phyloP scores from a whole-genome alignment of 2,888 invertebrate genomes.

The Dryobotodes eremita region DNA sequence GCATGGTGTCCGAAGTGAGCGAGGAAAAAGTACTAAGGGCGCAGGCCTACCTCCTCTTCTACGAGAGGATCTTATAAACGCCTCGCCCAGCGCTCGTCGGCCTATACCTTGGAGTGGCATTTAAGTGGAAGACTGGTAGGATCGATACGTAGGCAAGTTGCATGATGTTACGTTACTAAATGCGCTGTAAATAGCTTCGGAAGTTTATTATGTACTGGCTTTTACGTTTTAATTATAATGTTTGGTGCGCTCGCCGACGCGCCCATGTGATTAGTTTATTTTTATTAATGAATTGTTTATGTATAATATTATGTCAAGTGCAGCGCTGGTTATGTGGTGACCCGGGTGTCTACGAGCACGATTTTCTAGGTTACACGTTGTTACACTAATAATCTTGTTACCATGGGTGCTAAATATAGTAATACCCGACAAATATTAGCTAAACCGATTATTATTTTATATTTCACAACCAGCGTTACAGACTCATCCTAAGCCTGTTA shows the following conservation, averaged over 20 bases:
- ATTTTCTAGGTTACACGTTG: slow-evolving; percentile 47
- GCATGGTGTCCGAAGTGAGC: slow-evolving; percentile 94
- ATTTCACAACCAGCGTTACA: slow-evolving; percentile 53
- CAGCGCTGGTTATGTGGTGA: slow-evolving; percentile 55
- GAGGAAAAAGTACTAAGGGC: slow-evolving; percentile 95
- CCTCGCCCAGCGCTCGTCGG: slow-evolving; percentile 50
- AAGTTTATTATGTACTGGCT: slow-evolving; percentile 62
- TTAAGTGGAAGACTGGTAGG: slow-evolving; percentile 85
- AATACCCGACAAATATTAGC: slow-evolving; percentile 26
- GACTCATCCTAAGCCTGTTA: slow-evolving; percentile 61
- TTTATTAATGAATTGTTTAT: slow-evolving; percentile 64
- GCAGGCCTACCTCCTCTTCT: slow-evolving; percentile 99
- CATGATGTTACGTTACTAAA: slow-evolving; percentile 65
- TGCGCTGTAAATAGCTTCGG: slow-evolving; percentile 82
- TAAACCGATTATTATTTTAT: slow-evolving; percentile 7
- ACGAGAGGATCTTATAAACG: slow-evolving; percentile 96
- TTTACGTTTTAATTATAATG: slow-evolving; percentile 61
- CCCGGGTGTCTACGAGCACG: slow-evolving; percentile 8
- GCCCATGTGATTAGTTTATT: slow-evolving; percentile 59
- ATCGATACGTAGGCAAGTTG: slow-evolving; percentile 68
- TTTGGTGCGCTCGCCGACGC: slow-evolving; percentile 50
- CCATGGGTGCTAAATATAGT: slow-evolving; percentile 58
- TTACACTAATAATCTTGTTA: slow-evolving; percentile 56
- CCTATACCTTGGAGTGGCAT: slow-evolving; percentile 80
- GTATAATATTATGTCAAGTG: slow-evolving; percentile 62